phyloP scores from a whole-genome alignment of 2,888 invertebrate genomes.

The Smittia sp. region DNA sequence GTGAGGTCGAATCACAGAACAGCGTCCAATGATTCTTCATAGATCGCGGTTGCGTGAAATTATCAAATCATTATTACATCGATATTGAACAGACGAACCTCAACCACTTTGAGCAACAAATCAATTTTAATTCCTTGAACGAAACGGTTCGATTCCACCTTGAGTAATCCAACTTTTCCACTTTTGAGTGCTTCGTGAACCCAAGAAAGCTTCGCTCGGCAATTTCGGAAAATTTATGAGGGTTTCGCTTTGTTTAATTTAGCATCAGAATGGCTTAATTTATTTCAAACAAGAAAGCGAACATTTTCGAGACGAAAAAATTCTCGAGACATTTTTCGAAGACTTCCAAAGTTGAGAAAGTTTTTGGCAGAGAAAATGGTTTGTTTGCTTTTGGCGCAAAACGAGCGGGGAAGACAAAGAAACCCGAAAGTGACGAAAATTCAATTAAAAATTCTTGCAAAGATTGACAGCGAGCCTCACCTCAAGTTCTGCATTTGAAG shows the following conservation, averaged over 20 bases:
- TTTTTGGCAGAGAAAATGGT: background rate
- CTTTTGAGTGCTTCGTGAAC: background rate
- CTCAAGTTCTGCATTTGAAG: no score
- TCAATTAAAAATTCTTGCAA: no score
- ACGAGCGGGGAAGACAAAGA: background rate
- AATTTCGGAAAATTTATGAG: no score
- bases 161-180: background rate
- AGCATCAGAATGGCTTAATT: slow-evolving; percentile 17
- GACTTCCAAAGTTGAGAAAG: background rate
- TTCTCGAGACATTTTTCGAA: background rate
- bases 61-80: no score
- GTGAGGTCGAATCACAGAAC: no score
- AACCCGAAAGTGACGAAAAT: no score
- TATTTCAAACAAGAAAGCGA: background rate
- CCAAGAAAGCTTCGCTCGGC: background rate
- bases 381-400: background rate
- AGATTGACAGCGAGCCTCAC: no score
- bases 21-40: no score
- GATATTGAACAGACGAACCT: no score
- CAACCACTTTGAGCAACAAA: no score
- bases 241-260: slow-evolving; percentile 17
- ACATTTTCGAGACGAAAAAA: background rate
- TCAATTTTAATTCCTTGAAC: background rate
- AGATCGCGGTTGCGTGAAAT: no score
- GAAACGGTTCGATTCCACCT: no score